phyloP scores from a whole-genome alignment of 2,797 vertebrate species.

The Denticeps clupeoides region DNA sequence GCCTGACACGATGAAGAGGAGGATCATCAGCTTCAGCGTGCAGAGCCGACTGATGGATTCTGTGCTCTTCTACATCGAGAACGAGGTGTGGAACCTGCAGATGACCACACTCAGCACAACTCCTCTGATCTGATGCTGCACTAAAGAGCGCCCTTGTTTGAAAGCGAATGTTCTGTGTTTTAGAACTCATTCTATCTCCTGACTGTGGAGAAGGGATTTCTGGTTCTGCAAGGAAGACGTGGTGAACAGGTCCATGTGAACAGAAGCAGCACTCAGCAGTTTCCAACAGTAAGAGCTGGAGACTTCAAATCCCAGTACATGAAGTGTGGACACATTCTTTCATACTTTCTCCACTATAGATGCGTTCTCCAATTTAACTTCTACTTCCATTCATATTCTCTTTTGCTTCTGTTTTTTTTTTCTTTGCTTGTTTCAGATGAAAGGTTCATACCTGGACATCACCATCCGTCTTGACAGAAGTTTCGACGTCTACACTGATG shows the following conservation, averaged over 20 bases:
- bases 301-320: too few species aligned
- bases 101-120: too few species aligned
- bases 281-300: slow-evolving; percentile 40
- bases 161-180: neutral
- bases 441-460: slow-evolving; percentile 7
- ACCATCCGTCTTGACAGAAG: too few species aligned
- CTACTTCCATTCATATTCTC: neutral
- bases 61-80: slow-evolving; percentile 41
- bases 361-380: neutral
- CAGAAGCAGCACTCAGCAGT: slow-evolving; percentile 27
- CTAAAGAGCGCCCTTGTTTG: too few species aligned
- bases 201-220: slow-evolving; percentile 33
- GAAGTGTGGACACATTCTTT: too few species aligned
- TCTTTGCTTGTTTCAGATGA: slow-evolving; percentile 2
- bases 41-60: slow-evolving; percentile 36
- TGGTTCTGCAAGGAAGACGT: slow-evolving; percentile 33
- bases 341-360: neutral
- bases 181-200: slow-evolving; percentile 37
- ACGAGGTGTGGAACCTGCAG: too few species aligned
- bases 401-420: neutral
- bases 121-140: too few species aligned
- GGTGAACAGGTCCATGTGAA: slow-evolving; percentile 13
- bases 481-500: too few species aligned
- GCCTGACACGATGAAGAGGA: neutral
- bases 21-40: slow-evolving; percentile 30